These are phyloP conservation scores for Eudasyphora cyanicolor DNA, from an alignment of 2,888 invertebrate species.

Conservation along the genomic window DNA sequence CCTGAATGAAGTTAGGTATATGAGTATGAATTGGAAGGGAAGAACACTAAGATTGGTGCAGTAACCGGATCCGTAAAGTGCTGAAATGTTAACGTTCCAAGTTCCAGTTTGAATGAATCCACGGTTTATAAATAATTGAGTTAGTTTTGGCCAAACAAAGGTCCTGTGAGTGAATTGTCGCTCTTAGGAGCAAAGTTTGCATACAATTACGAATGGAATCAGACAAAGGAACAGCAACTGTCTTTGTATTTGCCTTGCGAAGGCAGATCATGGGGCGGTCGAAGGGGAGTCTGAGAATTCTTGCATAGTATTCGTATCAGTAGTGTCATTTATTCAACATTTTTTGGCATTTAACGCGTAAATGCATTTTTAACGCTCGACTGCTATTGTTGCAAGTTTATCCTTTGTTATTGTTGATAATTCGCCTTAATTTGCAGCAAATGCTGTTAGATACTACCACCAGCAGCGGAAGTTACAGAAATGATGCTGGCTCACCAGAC, in stretches of 20 bases:
- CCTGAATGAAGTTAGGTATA: not conserved
- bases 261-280: slow-evolving; percentile 20
- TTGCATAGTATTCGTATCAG: slow-evolving; percentile 48
- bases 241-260: not conserved
- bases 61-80: not conserved
- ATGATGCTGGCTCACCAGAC: slow-evolving; percentile 48
- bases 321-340: slow-evolving; percentile 54
- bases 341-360: slow-evolving; percentile 62
- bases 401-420: slow-evolving; percentile 47
- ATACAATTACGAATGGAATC: not conserved
- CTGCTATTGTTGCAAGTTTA: slow-evolving; percentile 56
- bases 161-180: slow-evolving; percentile 34
- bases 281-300: slow-evolving; percentile 26
- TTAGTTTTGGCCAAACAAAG: slow-evolving; percentile 54
- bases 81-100: slow-evolving; percentile 5
- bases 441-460: slow-evolving; percentile 37
- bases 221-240: not conserved
- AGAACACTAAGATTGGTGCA: not conserved
- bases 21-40: not conserved
- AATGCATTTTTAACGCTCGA: slow-evolving; percentile 62
- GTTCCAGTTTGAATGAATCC: slow-evolving; percentile 4
- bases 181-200: slow-evolving; percentile 2
- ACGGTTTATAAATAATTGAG: slow-evolving; percentile 55
- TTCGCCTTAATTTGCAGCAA: slow-evolving; percentile 58
- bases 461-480: slow-evolving; percentile 3